Conservation (phyloP, 2,888 invertebrate species). For the Cephus runcator region DNA sequence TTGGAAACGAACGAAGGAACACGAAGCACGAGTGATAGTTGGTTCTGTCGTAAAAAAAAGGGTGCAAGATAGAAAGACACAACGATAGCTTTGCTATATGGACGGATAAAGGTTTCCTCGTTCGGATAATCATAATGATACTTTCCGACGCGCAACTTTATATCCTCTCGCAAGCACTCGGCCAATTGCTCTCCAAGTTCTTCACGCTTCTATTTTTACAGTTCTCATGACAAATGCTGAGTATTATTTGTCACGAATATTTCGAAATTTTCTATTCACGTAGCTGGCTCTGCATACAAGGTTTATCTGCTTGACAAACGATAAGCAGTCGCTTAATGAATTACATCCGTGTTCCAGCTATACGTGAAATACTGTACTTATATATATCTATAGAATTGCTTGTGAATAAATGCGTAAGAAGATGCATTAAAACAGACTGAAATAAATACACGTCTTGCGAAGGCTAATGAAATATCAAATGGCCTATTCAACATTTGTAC, state of each 20-base stretch:
- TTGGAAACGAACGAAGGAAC: conserved; percentile 21
- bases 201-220: background rate
- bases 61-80: conserved; percentile 6
- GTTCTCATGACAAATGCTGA: background rate
- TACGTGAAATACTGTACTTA: too few relatives aligned
- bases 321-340: background rate
- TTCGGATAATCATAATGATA: background rate
- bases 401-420: background rate
- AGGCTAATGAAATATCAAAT: background rate
- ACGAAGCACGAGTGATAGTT: conserved; percentile 18
- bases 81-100: background rate
- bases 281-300: too few relatives aligned
- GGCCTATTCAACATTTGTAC: background rate
- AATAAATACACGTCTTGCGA: background rate
- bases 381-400: background rate
- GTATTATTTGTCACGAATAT: background rate
- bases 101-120: background rate
- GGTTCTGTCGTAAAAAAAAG: conserved; percentile 25
- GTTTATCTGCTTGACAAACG: background rate
- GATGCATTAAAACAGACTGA: background rate
- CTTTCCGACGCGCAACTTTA: background rate
- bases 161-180: background rate
- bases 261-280: too few relatives aligned
- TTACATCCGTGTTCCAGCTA: background rate
- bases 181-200: background rate